Evolutionary conservation across 2,797 vertebrate species (phyloP), one percentile per base, ranked within the genome.

Genomic region (Alfaro cultratus): DNA sequence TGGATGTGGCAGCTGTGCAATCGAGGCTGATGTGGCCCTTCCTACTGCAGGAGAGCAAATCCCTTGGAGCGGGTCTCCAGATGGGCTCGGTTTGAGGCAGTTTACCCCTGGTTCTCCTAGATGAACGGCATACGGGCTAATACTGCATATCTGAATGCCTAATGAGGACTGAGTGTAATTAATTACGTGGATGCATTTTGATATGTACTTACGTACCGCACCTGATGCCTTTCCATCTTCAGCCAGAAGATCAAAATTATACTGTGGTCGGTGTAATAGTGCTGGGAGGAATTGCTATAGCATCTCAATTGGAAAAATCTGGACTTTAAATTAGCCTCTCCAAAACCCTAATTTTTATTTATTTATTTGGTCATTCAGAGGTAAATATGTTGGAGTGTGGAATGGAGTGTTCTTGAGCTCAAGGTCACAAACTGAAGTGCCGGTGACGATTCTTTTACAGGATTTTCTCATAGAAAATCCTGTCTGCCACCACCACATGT

Each of bases 1-100:
- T 89, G 86, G 81, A 90, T 90, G 86, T 92, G 90, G 91, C 93
- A 95, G 93, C 90, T 94, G 93, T 83, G 86, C 85, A 86, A 80
- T 80, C 81, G 86, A 79, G 86, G 89, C 86, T 90, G 88, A 90
- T 93, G 87, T 88, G 83, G 85, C 79, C 88, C 81, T 85, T 86
- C 86, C 84, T 81, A 79, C 89, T 89, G 89, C 90, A 90, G 87
- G 93, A 93, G 93, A 93, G 82, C 87, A 86, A 92, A 89, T 94
- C 93, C 93, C 93, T 87, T 84, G 83, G 93, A 93, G 90, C 84
- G 83, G 89, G 85, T 57, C 90, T 95, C 93, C 94, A 95, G 95
- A 95, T 95, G 94, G 95, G 90, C 92, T 89, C 72, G 23, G 94
- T 93, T 94, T 94, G 91, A 94, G 92, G 89, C 91, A 76, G 82